Conservation (phyloP, 2,797 vertebrate species). For the Staurois parvus region DNA sequence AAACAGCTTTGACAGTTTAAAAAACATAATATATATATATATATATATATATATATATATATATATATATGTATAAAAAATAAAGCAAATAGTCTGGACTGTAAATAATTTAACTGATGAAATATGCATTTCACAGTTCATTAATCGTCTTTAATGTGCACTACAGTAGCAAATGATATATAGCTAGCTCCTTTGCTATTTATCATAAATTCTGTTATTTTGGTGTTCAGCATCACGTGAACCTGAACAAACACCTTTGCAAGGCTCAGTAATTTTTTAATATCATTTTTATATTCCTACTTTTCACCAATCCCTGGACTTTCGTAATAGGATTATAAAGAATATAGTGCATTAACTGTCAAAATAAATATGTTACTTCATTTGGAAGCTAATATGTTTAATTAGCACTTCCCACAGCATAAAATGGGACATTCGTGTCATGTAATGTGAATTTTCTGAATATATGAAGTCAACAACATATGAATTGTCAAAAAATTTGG, state of each 20-base stretch:
- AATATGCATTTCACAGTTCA: too few relatives aligned
- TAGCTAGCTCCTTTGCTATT: too few relatives aligned
- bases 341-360: neutral
- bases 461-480: neutral
- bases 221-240: too few relatives aligned
- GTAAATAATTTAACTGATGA: too few relatives aligned
- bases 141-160: neutral
- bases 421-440: neutral
- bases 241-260: neutral
- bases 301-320: neutral
- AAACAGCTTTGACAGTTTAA: neutral
- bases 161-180: neutral
- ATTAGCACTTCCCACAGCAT: neutral
- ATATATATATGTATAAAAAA: neutral
- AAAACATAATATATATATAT: too few relatives aligned
- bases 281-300: neutral
- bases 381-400: neutral
- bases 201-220: too few relatives aligned
- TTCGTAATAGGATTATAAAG: neutral
- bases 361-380: too few relatives aligned
- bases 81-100: neutral
- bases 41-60: too few relatives aligned
- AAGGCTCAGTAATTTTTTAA: neutral
- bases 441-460: neutral
- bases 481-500: neutral